A percentile compares a stretch with the other conserved stretches of the same genome.
Evolutionary conservation across 2,113 vertebrate species (phyloP).

Genomic region (Regulus satrapa): DNA sequence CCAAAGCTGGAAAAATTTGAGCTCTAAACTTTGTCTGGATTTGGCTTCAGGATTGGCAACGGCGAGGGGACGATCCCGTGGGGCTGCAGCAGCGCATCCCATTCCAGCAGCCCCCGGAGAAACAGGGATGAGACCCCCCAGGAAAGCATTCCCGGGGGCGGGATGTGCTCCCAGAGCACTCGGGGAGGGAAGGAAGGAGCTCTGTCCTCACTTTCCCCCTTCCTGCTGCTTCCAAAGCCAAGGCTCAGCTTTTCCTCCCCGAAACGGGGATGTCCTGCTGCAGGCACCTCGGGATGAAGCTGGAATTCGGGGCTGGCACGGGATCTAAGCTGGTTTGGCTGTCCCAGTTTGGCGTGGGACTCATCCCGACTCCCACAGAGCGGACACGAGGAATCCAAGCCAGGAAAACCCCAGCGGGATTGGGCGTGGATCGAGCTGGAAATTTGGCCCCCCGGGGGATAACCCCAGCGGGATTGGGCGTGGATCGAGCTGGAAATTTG

Average conservation of each 20-base stretch:
- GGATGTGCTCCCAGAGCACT: rapidly evolving
- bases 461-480: rapidly evolving
- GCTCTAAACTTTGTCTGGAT: not conserved
- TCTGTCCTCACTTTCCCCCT: not conserved
- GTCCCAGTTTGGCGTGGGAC: not conserved
- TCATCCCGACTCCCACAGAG: not conserved
- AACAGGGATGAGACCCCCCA: not conserved
- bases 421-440: rapidly evolving
- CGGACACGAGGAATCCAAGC: not conserved
- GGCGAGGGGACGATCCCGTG: not conserved
- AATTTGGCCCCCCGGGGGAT: rapidly evolving
- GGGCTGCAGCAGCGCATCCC: not conserved
- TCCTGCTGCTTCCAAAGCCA: not conserved
- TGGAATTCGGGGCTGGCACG: not conserved
- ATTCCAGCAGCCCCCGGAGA: not conserved
- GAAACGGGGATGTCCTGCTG: rapidly evolving
- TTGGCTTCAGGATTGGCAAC: slow-evolving; percentile 65
- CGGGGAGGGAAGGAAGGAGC: not conserved
- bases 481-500: not conserved
- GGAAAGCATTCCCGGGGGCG: not conserved
- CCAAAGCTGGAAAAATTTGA: not conserved
- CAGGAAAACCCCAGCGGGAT: not conserved
- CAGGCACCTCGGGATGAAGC: not conserved
- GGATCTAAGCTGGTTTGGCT: not conserved
- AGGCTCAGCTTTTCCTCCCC: not conserved